Evolutionary conservation across 1,140 invertebrate species (phyloP).

Genomic region (Parasteatoda tepidariorum): DNA sequence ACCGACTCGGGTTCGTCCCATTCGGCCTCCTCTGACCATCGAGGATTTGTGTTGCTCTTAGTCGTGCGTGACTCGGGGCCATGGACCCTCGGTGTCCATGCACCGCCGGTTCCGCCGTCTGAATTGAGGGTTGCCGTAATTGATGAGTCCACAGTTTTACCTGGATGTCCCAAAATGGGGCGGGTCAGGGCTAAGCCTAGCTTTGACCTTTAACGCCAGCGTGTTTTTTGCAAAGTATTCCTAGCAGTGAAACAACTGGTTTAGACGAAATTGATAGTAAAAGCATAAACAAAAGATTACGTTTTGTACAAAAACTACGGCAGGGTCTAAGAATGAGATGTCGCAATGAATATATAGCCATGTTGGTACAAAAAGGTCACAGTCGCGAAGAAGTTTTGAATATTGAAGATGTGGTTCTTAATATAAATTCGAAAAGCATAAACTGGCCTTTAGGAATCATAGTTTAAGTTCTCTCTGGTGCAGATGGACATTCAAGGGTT

Average conservation of each 20-base stretch:
- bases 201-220: neutral
- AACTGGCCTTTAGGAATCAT: neutral
- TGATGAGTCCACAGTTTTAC: too few species aligned
- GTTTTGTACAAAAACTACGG: neutral
- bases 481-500: neutral
- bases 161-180: too few species aligned
- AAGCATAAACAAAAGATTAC: neutral
- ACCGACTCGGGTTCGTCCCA: too few species aligned
- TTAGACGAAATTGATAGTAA: neutral
- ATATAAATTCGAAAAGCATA: neutral
- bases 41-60: too few species aligned
- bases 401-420: neutral
- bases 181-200: too few species aligned
- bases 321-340: conserved; percentile 4
- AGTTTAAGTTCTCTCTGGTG: neutral
- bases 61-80: too few species aligned
- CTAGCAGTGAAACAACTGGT: neutral
- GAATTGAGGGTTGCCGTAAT: too few species aligned
- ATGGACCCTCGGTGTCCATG: too few species aligned
- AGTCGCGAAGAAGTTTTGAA: neutral
- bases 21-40: too few species aligned
- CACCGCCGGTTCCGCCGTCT: too few species aligned
- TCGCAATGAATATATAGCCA: conserved; percentile 1
- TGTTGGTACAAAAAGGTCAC: neutral
- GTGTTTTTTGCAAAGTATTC: neutral